These are phyloP conservation scores for Andrena chrysosceles DNA, from an alignment of 2,888 invertebrate species.

Conservation along the genomic window DNA sequence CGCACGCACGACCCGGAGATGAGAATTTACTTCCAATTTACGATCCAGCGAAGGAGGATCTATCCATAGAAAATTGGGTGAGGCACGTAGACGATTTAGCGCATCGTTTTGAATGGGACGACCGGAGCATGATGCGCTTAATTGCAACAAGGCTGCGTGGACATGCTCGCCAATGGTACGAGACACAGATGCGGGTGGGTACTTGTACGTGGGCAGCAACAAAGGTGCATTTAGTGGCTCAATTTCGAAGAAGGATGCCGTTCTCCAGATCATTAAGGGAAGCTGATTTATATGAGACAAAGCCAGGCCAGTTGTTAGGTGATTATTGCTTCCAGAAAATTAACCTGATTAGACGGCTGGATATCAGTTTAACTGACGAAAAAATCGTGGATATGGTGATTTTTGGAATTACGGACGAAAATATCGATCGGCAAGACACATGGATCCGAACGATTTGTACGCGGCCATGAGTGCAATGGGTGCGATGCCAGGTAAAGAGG, in stretches of 20 bases:
- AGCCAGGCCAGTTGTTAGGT: neutral
- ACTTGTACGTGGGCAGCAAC: constrained; percentile 5
- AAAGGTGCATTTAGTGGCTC: neutral
- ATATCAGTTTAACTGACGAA: constrained; percentile 1
- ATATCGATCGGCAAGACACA: neutral
- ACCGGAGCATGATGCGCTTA: neutral
- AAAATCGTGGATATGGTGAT: constrained; percentile 25
- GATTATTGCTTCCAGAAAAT: constrained; percentile 43
- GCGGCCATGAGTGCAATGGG: constrained; percentile 13
- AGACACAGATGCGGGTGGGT: neutral
- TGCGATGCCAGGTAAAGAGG: neutral
- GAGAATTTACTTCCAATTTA: neutral
- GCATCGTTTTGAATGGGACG: neutral
- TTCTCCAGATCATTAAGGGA: constrained; percentile 13
- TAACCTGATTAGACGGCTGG: neutral
- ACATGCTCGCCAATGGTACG: constrained; percentile 24
- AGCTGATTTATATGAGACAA: constrained; percentile 8
- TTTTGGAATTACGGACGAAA: constrained; percentile 18
- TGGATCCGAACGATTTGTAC: constrained; percentile 3
- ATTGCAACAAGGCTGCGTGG: constrained; percentile 9
- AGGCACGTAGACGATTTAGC: constrained; percentile 8
- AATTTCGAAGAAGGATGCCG: constrained; percentile 11
- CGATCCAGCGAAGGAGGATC: constrained; percentile 5
- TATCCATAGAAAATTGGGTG: constrained; percentile 16
- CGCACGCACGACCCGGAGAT: neutral